Evolutionary conservation across 2,797 vertebrate genomes (phyloP), one percentile per base, ranked within the genome.

Genomic region (Sebastes trivittatus): DNA sequence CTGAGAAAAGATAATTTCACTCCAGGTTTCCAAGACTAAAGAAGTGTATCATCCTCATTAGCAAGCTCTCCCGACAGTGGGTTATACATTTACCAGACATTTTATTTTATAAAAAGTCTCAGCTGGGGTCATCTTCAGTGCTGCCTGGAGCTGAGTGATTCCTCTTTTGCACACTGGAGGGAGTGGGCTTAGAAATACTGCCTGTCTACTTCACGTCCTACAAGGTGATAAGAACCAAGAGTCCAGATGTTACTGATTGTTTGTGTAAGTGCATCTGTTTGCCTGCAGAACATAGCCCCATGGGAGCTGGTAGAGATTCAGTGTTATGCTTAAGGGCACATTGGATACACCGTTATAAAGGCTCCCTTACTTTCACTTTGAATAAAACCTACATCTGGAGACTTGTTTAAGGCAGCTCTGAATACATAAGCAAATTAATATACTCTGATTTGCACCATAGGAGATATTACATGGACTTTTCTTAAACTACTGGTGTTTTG

Each of bases 1-100:
- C 29, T 49, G 69, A 82, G 63, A 75, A 73, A 66, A 63, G 16
- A 75, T 56, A 1, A 65, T 83, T 80, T 85, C 20, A 46, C 68
- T 75, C 63, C 73, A 75, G 75, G 77, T 87, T 80, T 87, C 71
- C 32, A 13, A n/a, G 75, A 67, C 23, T 30, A 86, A 75, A 42
- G 72, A 36, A 46, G 30, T 62, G 27, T 46, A 78, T 75, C 58
- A 14, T 83, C 63, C 66, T 80, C 65, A 75, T 89, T 77, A 84
- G 77, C 49, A 2, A 32, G 65, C 23, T 14, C 65, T 71, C 62
- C 69, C 1, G 36, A 64, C 70, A 81, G 72, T 11, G 30, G 30
- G 22, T 69, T 54, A 66, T 23, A 69, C 69, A 63, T 54, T 86
- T 27, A 34, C 10, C 25, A 60, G 61, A 74, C 25, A 32, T 72